Conservation (phyloP, 2,888 invertebrate species). For the Tetragonisca angustula region DNA sequence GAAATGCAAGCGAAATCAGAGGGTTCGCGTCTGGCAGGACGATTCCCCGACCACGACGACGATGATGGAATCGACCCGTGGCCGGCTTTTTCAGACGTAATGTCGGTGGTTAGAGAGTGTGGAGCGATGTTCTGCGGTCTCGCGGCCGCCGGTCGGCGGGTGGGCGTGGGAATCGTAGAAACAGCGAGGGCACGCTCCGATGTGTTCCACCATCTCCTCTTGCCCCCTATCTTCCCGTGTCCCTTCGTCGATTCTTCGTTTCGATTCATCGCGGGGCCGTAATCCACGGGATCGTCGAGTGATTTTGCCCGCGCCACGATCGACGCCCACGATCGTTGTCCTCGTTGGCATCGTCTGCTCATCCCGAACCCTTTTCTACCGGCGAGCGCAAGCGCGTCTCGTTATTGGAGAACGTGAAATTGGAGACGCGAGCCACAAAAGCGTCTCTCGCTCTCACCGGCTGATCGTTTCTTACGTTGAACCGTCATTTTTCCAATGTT, state of each 20-base stretch:
- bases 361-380: background rate
- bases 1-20: slow-evolving; percentile 32
- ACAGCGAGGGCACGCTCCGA: slow-evolving; percentile 63
- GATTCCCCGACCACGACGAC: slow-evolving; percentile 45
- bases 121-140: slow-evolving; percentile 64
- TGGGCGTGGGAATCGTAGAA: slow-evolving; percentile 77
- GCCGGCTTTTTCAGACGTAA: slow-evolving; percentile 70
- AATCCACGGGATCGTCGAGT: slow-evolving; percentile 50
- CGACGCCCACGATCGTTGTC: slow-evolving; percentile 56
- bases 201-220: slow-evolving; percentile 33
- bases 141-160: slow-evolving; percentile 54
- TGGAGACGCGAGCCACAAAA: slow-evolving; percentile 49
- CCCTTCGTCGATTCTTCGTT: slow-evolving; percentile 14
- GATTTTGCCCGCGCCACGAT: slow-evolving; percentile 51
- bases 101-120: slow-evolving; percentile 69
- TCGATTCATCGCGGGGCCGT: slow-evolving; percentile 42
- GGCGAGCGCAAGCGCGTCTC: slow-evolving; percentile 21
- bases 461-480: slow-evolving; percentile 48
- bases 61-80: slow-evolving; percentile 64
- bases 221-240: too few relatives aligned
- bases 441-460: slow-evolving; percentile 18
- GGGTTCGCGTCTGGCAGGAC: slow-evolving; percentile 26
- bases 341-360: slow-evolving; percentile 27
- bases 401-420: slow-evolving; percentile 46
- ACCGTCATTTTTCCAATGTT: slow-evolving; percentile 5